Percentiles rank a stretch among this genome's conserved stretches.
Conservation (phyloP, 1,140 invertebrate species). For the Acromyrmex charruanus region DNA sequence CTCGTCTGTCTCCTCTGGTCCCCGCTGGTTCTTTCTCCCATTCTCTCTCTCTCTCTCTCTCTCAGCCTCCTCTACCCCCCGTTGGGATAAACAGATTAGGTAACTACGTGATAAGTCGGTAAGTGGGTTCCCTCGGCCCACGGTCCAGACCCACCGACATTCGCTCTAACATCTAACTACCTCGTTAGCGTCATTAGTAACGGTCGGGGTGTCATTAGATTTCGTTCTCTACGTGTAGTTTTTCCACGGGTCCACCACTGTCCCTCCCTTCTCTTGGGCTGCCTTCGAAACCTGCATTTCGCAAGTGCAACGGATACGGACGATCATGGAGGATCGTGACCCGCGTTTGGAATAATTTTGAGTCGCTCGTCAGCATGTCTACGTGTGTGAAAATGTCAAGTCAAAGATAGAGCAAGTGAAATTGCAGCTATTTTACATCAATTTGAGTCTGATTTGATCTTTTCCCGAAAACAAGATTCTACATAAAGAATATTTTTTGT, state of each 20-base stretch:
- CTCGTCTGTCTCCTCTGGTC: conserved; percentile 19
- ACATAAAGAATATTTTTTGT: background rate
- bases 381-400: background rate
- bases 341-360: conserved; percentile 53
- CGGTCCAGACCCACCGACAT: conserved; percentile 81
- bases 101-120: conserved; percentile 87
- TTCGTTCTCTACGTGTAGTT: conserved; percentile 84
- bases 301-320: conserved; percentile 54
- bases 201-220: conserved; percentile 87
- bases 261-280: background rate
- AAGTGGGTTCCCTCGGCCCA: conserved; percentile 86
- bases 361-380: background rate
- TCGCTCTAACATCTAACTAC: conserved; percentile 86
- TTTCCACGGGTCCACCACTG: conserved; percentile 77
- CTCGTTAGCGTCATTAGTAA: conserved; percentile 86
- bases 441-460: background rate
- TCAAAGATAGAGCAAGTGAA: background rate
- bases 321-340: conserved; percentile 43
- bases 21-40: background rate
- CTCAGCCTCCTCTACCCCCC: conserved; percentile 72
- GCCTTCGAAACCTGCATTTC: conserved; percentile 23
- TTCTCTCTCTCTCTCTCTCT: conserved; percentile 10
- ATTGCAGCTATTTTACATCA: background rate
- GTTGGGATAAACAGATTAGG: conserved; percentile 87
- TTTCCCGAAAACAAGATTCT: background rate